Base-by-base conservation (phyloP, 2,113 vertebrate species). In the Sprattus sprattus region DNA sequence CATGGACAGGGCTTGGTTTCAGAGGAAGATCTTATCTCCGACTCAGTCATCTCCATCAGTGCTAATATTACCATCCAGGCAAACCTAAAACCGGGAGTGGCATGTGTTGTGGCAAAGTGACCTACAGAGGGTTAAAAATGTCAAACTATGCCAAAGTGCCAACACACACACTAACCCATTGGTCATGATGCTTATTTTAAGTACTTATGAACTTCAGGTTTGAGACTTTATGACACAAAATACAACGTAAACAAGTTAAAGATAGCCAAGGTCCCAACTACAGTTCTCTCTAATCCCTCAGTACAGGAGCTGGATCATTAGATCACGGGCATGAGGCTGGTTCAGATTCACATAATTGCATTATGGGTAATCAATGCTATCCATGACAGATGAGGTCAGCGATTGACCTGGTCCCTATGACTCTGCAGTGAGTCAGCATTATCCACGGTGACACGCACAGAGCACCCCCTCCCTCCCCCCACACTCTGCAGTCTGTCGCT, bases 341-440 rank as follows among this genome's bases (percentile, higher is more conserved):
- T 32, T 25, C 28, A 15, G 25, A 78, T 15, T 2, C 71, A 78
- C 28, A 39, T 78, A 78, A 78, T 78, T 78, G 25, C 28, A 32
- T 78, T 78, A 78, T 16, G 25, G 28, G 11, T 32, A 39, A 78
- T 39, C 71, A 39, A 32, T 32, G 28, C 28, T 28, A 67, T 67
- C 64, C 25, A 67, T 67, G n/a, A 28, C n/a, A 67, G 64, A 67
- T 25, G 7, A 67, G 64, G 9, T 67, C 25, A 28, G 64, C 11
- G 64, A 67, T 32, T 78, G 71, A 78, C 71, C 32, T 32, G 25
- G 71, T 78, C 71, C 71, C 71, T 3, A 32, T 78, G 71, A 4
- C 71, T 15, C 71, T 78, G 71, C 71, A 78, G 71, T 78, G 71
- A 78, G 3, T 78, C 71, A 78, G 71, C 71, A 78, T 28, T 15